Evolutionary conservation across 2,888 invertebrate genomes (phyloP), one percentile per base, ranked within the genome.

Genomic region (Chirona hameri): DNA sequence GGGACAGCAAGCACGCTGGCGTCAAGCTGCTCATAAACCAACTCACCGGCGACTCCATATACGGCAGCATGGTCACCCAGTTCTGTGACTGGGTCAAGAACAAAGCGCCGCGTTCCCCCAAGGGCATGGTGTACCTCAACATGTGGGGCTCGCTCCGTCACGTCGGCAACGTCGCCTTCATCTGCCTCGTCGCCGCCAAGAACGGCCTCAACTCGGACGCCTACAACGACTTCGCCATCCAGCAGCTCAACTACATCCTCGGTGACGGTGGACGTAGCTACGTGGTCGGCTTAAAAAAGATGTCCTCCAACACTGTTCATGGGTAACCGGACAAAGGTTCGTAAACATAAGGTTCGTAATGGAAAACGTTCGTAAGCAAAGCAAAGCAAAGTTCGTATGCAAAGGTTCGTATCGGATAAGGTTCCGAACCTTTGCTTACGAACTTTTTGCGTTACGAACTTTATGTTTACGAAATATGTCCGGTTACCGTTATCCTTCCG

Each of bases 251-350:
- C 84, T 91, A 91, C 86, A 90, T 90, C 86, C 87, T 91, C 31
- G 91, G 91, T 10, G 89, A 89, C 81, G 86, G 87, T 84, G 91
- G 91, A 5, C 88, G 89, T 80, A 91, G 90, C 86, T 91, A 87
- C 86, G 89, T 91, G 0, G 89, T 91, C 24, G 91, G 91, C 2
- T 91, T 89, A n/a, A n/a, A n/a, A n/a, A n/a, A n/a, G n/a, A n/a
- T n/a, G n/a, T n/a, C n/a, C n/a, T n/a, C n/a, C n/a, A n/a, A n/a
- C n/a, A n/a, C n/a, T n/a, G n/a, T n/a, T n/a, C n/a, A n/a, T n/a
- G n/a, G n/a, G n/a, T n/a, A n/a, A n/a, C n/a, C n/a, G n/a, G n/a
- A n/a, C n/a, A n/a, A n/a, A n/a, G n/a, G n/a, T n/a, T n/a, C n/a
- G n/a, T n/a, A n/a, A n/a, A n/a, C n/a, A n/a, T n/a, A n/a, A n/a